Evolutionary conservation across 2,888 invertebrate genomes (phyloP).

Genomic region (Biston stratarius): DNA sequence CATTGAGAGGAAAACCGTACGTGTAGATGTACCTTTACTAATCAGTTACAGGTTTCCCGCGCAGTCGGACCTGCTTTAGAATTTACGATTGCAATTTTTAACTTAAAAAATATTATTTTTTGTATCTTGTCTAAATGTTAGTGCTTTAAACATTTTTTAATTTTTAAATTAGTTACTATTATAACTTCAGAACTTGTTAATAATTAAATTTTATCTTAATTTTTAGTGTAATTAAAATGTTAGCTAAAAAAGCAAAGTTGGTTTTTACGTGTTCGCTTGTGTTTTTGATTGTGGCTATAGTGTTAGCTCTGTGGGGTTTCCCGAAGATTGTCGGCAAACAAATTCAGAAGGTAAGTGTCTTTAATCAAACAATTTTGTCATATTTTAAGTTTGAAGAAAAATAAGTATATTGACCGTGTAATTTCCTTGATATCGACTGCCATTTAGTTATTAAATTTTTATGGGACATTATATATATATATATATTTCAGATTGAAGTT

Average conservation of each 20-base stretch:
- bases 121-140: too few species aligned
- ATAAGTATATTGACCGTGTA: not conserved
- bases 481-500: too few species aligned
- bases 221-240: slow-evolving; percentile 57
- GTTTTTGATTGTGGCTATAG: slow-evolving; percentile 69
- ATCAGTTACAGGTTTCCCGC: slow-evolving; percentile 42
- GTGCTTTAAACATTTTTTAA: not conserved
- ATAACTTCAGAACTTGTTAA: too few species aligned
- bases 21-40: slow-evolving; percentile 38
- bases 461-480: too few species aligned
- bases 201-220: slow-evolving; percentile 3
- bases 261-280: slow-evolving; percentile 68
- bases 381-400: not conserved
- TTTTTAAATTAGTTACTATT: not conserved
- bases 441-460: not conserved
- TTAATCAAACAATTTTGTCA: not conserved
- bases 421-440: not conserved
- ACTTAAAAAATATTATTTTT: not conserved
- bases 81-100: slow-evolving; percentile 29
- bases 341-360: slow-evolving; percentile 77
- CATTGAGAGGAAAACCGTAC: slow-evolving; percentile 29
- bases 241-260: slow-evolving; percentile 68
- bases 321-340: slow-evolving; percentile 76
- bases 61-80: slow-evolving; percentile 41
- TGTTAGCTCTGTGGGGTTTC: slow-evolving; percentile 81